These are phyloP conservation scores for Hoplostethus atlanticus DNA, from an alignment of 2,797 vertebrate species.

Conservation along the genomic window DNA sequence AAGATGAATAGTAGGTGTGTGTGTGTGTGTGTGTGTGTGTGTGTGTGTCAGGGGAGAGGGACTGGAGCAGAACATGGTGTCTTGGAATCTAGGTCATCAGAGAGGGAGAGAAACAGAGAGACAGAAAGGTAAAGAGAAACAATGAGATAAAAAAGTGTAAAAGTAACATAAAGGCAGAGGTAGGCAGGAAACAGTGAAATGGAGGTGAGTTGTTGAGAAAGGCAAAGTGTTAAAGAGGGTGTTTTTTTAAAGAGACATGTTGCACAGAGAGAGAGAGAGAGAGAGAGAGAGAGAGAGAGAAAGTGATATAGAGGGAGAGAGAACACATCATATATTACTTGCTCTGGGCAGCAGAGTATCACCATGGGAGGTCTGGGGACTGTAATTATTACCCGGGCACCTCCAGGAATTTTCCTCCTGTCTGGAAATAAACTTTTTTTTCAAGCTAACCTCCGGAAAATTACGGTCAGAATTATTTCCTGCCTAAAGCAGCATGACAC, in stretches of 20 bases:
- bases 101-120: neutral
- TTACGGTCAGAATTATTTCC: neutral
- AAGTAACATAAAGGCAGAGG: slow-evolving; percentile 16
- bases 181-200: slow-evolving; percentile 9
- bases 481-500: neutral
- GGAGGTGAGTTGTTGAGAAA: slow-evolving; percentile 1
- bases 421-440: neutral
- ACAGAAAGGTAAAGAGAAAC: slow-evolving; percentile 11
- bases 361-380: slow-evolving; percentile 10
- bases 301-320: neutral
- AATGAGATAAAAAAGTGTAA: neutral
- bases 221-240: neutral
- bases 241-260: neutral
- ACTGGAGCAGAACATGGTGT: slow-evolving; percentile 45
- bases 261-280: neutral
- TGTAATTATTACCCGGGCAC: slow-evolving; percentile 13
- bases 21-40: neutral
- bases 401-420: neutral
- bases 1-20: slow-evolving; percentile 40
- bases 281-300: neutral
- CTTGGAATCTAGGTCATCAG: slow-evolving; percentile 67
- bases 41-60: slow-evolving; percentile 50
- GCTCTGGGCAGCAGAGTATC: neutral
- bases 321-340: neutral
- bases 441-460: neutral